phyloP scores from a whole-genome alignment of 2,113 vertebrate genomes.

The Uria lomvia region DNA sequence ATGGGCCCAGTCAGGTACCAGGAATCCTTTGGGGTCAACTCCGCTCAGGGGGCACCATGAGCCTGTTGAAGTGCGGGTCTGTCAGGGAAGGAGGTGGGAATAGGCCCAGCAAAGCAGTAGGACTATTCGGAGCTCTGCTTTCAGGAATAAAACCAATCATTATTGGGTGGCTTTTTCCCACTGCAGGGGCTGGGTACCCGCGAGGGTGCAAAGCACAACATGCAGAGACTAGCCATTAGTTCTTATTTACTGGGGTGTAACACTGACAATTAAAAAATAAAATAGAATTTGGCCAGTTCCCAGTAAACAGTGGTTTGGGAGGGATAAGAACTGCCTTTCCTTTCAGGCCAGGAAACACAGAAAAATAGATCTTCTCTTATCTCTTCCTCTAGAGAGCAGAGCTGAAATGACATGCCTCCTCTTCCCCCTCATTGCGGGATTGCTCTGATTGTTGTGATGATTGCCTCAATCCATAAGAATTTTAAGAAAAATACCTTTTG shows the following conservation, averaged over 20 bases:
- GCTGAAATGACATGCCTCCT: not conserved
- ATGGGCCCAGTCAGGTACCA: not conserved
- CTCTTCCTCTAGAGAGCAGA: conserved; percentile 6
- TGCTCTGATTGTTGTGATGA: conserved; percentile 32
- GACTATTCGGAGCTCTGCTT: not conserved
- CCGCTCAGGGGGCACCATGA: not conserved
- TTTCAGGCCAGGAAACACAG: not conserved
- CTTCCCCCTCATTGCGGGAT: not conserved
- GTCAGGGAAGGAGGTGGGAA: not conserved
- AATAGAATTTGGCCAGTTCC: not conserved
- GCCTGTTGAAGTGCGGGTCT: not conserved
- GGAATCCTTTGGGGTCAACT: not conserved
- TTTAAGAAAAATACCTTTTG: conserved; percentile 30
- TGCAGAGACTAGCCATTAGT: not conserved
- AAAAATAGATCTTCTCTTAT: conserved; percentile 6
- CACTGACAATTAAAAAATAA: not conserved
- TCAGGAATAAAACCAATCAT: not conserved
- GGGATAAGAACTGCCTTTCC: not conserved
- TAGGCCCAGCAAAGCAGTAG: not conserved
- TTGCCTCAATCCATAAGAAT: not conserved
- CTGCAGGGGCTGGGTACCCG: not conserved
- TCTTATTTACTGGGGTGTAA: not conserved
- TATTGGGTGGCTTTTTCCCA: not conserved
- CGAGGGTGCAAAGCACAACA: not conserved
- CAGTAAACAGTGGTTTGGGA: not conserved